These are phyloP conservation scores for Ectropis grisescens DNA, from an alignment of 1,140 invertebrate species.

Conservation along the genomic window DNA sequence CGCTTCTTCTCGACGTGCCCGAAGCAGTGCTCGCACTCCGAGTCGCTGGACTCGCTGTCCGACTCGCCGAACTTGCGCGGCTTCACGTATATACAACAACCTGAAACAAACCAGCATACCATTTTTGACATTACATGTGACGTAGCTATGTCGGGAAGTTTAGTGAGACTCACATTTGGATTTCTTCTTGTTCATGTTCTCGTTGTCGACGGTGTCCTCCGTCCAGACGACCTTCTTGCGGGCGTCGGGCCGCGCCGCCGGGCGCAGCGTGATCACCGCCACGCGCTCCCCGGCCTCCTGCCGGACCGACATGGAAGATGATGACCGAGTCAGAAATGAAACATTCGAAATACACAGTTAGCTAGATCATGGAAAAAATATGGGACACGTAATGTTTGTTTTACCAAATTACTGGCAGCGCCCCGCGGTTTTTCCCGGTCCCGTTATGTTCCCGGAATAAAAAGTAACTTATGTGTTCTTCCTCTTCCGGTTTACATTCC, in stretches of 20 bases:
- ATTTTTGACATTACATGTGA: background rate
- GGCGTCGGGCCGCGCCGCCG: slow-evolving; percentile 77
- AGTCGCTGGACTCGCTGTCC: slow-evolving; percentile 82
- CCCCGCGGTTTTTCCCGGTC: too few relatives aligned
- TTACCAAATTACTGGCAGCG: too few relatives aligned
- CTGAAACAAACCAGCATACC: slow-evolving; percentile 58
- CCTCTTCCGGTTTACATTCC: too few relatives aligned
- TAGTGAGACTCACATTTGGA: slow-evolving; percentile 85
- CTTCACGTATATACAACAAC: slow-evolving; percentile 92
- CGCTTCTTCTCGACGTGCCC: slow-evolving; percentile 81
- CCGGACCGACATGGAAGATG: too few relatives aligned
- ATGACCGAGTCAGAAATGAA: slow-evolving; percentile 5
- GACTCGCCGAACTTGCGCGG: slow-evolving; percentile 85
- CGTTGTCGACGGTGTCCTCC: slow-evolving; percentile 92
- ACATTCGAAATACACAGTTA: slow-evolving; percentile 2
- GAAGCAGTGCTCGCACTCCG: slow-evolving; percentile 89
- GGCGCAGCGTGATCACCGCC: slow-evolving; percentile 78
- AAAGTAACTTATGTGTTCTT: too few relatives aligned
- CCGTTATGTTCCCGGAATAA: too few relatives aligned
- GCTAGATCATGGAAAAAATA: too few relatives aligned
- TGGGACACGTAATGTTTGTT: too few relatives aligned
- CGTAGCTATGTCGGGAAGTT: background rate
- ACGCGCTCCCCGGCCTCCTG: slow-evolving; percentile 67
- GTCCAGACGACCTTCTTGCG: slow-evolving; percentile 90
- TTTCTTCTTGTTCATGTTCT: slow-evolving; percentile 93